Base-by-base conservation (phyloP, 2,888 invertebrate species). In the Dasypolia templi region DNA sequence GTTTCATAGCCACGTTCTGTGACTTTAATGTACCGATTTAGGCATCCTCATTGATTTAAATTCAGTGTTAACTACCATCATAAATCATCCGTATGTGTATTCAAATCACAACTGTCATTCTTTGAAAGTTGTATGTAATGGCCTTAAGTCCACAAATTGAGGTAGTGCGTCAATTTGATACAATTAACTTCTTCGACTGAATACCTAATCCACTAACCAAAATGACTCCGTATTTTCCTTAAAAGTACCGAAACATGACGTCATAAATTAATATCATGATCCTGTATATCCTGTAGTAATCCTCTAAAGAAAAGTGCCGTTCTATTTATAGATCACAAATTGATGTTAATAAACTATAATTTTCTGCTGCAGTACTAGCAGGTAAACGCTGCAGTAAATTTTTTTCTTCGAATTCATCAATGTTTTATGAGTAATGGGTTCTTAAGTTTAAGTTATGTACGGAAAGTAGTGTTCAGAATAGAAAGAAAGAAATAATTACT, bases 381-480 rank as follows among this genome's bases (percentile, higher is more conserved):
- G 46, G 22, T 81, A 77, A 81, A 66, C 49, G 62, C 26, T 81
- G 77, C 82, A 55, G 82, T 6, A 11, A 32, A n/a, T n/a, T 53
- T 81, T 77, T 72, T 81, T 81, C 81, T 69, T 70, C 22, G 81
- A 77, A 81, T 55, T 9, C 82, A 65, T 81, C 1, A 63, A 72
- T 77, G 2, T 72, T 81, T 66, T 58, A 77, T 61, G n/a, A 6
- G 14, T 44, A 62, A 58, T 22, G 39, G 14, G 44, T 68, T 46
- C 19, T 63, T 62, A 29, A 72, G 64, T 2, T 17, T 49, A 35
- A 51, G 32, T 51, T 14, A 29, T 65, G 7, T 42, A 7, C 6
- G 55, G 11, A 29, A 11, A 44, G 6, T 55, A 22, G n/a, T 51
- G 0, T 44, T 59, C 1, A 6, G 4, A 42, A 63, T 17, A 3